Conservation (phyloP, 30 jellyfish, hydroid and myxozoan genomes). For the Pseudorhiza aurosa region DNA sequence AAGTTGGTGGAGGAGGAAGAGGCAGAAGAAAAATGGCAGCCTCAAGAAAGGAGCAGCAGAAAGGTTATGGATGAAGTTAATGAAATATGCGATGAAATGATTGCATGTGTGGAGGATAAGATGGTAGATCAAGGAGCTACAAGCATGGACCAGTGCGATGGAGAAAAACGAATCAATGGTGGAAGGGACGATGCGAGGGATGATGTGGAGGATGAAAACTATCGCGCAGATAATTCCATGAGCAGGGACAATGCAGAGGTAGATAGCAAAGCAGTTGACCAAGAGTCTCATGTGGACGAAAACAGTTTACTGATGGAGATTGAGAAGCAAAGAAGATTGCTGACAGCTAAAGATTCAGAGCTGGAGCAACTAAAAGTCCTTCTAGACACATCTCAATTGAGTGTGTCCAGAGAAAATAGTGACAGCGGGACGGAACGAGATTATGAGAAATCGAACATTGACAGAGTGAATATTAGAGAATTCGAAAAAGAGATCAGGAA, state of each 20-base stretch:
- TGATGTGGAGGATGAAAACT: neutral
- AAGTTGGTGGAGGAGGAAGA: no score
- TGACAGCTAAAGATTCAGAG: slow-evolving; percentile 6
- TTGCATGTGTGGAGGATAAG: no score
- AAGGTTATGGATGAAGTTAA: neutral
- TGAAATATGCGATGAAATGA: no score
- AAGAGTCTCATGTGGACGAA: neutral
- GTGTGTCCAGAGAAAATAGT: neutral
- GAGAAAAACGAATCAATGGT: neutral
- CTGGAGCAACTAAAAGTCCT: neutral
- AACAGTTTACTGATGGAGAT: neutral
- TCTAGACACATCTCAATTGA: neutral
- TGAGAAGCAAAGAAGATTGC: neutral
- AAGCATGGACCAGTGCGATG: neutral
- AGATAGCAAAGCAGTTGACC: neutral
- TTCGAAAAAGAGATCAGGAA: neutral
- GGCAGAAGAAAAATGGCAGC: no score
- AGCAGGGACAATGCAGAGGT: neutral
- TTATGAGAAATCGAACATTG: neutral
- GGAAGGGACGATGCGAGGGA: neutral
- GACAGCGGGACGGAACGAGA: slow-evolving; percentile 3
- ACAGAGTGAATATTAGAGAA: neutral
- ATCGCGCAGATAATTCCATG: neutral
- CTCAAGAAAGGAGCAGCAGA: no score
- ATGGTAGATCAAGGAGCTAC: no score